Percentiles rank a stretch among this genome's conserved stretches.
These are phyloP conservation scores for Labeo catla DNA, from an alignment of 2,113 vertebrate species.

Conservation along the genomic window DNA sequence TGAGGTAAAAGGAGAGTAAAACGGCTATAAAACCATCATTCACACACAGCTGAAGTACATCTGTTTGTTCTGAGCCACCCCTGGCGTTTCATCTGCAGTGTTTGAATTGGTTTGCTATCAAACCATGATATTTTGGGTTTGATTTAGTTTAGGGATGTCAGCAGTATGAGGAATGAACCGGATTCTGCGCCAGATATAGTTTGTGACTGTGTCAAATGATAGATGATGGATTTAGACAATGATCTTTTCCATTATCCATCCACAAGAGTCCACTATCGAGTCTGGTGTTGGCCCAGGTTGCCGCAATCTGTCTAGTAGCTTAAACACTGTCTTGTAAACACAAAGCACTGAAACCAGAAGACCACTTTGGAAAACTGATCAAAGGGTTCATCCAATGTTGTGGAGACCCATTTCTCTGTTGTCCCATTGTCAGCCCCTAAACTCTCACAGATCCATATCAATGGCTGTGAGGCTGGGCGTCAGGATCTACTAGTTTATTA, in stretches of 20 bases:
- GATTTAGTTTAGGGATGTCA: neutral
- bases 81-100: neutral
- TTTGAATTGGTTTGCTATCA: neutral
- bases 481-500: neutral
- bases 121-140: neutral
- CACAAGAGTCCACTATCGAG: slow-evolving; percentile 43
- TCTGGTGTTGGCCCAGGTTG: neutral
- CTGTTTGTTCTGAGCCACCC: neutral
- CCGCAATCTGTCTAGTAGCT: neutral
- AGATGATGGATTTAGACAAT: neutral
- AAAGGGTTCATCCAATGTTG: neutral
- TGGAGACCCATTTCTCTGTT: neutral
- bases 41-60: neutral
- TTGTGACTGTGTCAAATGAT: neutral
- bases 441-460: slow-evolving; percentile 3
- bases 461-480: neutral
- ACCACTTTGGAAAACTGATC: neutral
- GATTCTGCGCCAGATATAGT: neutral
- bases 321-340: neutral
- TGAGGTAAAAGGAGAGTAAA: slow-evolving; percentile 57
- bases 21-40: neutral
- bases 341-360: neutral
- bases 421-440: slow-evolving; percentile 1
- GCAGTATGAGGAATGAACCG: neutral
- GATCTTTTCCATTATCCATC: slow-evolving; percentile 1